These are phyloP conservation scores for Rhabditoides inermis DNA, from an alignment of 2,888 invertebrate genomes.

Conservation along the genomic window DNA sequence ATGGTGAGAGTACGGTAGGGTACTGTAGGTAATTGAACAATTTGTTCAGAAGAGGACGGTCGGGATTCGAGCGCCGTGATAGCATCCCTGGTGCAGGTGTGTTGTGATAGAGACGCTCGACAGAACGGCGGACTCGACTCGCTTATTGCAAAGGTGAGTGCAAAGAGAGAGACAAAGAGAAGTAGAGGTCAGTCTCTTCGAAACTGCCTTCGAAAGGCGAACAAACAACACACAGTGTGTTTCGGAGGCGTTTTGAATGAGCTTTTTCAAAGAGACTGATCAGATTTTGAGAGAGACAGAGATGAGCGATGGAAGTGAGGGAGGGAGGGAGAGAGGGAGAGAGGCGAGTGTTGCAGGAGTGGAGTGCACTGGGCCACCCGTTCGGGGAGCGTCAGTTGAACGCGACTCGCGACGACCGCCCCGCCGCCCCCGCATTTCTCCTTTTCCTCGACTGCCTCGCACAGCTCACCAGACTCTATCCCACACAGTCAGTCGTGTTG, in stretches of 20 bases:
- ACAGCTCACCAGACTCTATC: conserved; percentile 81
- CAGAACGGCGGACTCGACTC: too few species aligned
- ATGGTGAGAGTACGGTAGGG: conserved; percentile 6
- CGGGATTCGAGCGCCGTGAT: conserved; percentile 75
- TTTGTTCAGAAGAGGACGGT: conserved; percentile 60
- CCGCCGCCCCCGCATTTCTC: conserved; percentile 70
- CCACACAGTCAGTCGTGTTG: conserved; percentile 59
- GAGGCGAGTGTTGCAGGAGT: conserved; percentile 73
- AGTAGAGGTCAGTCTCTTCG: too few species aligned
- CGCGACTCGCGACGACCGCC: conserved; percentile 57
- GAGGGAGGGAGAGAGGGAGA: neutral
- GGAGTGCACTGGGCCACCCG: conserved; percentile 57
- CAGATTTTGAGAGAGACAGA: neutral
- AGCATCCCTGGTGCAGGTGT: conserved; percentile 75
- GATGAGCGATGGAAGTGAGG: neutral
- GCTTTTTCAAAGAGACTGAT: neutral
- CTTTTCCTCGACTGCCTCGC: conserved; percentile 85
- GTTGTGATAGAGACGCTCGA: too few species aligned
- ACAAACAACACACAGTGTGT: too few species aligned
- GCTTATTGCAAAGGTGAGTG: too few species aligned
- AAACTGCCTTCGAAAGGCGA: too few species aligned
- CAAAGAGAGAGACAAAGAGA: too few species aligned
- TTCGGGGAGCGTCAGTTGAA: conserved; percentile 29
- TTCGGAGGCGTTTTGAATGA: too few species aligned
- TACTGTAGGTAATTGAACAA: neutral